Evolutionary conservation across 2,888 invertebrate species (phyloP).

Genomic region (Melinaea marsaeus): DNA sequence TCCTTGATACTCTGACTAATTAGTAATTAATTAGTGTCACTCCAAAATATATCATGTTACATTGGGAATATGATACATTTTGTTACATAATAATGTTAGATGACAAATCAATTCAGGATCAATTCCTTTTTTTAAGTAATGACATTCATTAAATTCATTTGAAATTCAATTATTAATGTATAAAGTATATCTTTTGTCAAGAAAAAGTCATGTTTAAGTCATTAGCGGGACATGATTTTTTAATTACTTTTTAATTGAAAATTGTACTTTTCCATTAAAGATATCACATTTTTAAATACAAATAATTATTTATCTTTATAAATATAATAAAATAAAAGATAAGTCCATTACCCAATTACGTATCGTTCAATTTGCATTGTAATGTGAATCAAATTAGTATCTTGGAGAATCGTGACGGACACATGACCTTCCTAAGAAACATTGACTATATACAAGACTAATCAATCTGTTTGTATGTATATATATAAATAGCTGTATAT

Average conservation of each 20-base stretch:
- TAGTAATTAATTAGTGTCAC: not conserved
- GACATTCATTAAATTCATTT: no score
- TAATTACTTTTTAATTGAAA: slow-evolving; percentile 5
- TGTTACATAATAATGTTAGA: no score
- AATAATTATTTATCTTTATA: not conserved
- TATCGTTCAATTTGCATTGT: slow-evolving; percentile 50
- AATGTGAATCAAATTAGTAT: slow-evolving; percentile 60
- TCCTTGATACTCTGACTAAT: slow-evolving; percentile 27
- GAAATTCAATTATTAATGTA: no score
- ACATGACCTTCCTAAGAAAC: slow-evolving; percentile 20
- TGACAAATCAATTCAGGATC: no score
- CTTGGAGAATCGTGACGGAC: slow-evolving; percentile 56
- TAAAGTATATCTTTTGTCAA: no score
- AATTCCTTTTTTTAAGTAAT: no score
- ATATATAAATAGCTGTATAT: no score
- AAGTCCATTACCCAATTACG: slow-evolving; percentile 44
- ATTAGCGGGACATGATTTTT: slow-evolving; percentile 11
- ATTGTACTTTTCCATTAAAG: not conserved
- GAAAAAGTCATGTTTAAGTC: slow-evolving; percentile 25
- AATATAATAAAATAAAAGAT: slow-evolving; percentile 9
- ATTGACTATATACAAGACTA: not conserved
- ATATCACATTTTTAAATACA: not conserved
- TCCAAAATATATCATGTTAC: no score
- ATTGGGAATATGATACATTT: no score
- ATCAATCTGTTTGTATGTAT: not conserved